Evolutionary conservation across 2,797 vertebrate genomes (phyloP), one percentile per base, ranked within the genome.

Genomic region (Tokudaia tokunoshimensis): DNA sequence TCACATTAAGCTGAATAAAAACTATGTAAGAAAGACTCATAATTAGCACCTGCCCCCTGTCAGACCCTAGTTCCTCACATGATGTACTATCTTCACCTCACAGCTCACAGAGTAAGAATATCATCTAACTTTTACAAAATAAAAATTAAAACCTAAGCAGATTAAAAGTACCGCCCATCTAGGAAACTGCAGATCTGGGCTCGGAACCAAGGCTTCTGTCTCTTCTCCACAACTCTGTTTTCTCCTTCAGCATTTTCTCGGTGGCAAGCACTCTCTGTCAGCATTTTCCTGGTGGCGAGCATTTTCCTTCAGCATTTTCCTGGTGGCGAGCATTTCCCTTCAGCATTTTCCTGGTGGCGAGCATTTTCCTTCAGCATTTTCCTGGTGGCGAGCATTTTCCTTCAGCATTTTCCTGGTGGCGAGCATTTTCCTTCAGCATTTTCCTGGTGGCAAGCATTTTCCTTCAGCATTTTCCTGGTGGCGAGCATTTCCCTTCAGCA

Each of bases 101-200:
- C 80, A 83, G 50, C 37, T 79, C 31, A 10, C 59, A 55, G n/a
- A 93, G 78, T 13, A 59, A 67, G n/a, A 94, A 81, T 17, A 24
- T 63, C 70, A 70, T 70, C 80, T 94, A 88, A 59, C 31, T 90
- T 83, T 87, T 61, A 90, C 20, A 80, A 89, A 90, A 75, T 41
- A 47, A 8, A 91, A 81, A 57, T 8, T 44, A 37, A 92, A 89
- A 82, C 10, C 20, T 67, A 78, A 92, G 87, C 37, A 86, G 31
- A 94, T 72, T 34, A 65, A 79, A 78, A 94, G 34, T 24, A 15
- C 72, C 7, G 29, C n/a, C 85, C n/a, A 63, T 20, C 80, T 90
- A 44, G 57, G n/a, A 50, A 67, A 81, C 0, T 41, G 26, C 55
- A 88, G 76, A 72, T 29, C 70, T 80, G 52, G 52, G 15, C 57